Percentiles rank a stretch among this genome's conserved stretches.
Evolutionary conservation across 2,797 vertebrate genomes (phyloP).

Genomic region (Stomatorhinus walkeri): DNA sequence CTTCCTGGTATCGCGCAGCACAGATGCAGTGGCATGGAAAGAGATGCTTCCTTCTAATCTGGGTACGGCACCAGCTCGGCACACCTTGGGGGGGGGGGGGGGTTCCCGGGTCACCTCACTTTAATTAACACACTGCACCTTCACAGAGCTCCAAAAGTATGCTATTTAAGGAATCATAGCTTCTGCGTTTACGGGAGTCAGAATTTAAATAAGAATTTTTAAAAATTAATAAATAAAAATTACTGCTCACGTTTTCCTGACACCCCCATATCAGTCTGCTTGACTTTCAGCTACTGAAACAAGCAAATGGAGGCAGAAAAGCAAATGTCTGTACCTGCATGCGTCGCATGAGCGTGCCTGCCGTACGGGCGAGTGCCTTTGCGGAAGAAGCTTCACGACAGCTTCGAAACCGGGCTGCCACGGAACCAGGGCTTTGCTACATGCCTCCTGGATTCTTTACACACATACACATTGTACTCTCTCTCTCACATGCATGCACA

Average conservation of each 20-base stretch:
- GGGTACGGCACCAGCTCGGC: background rate
- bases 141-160: background rate
- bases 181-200: background rate
- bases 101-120: background rate
- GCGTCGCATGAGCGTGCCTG: background rate
- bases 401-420: background rate
- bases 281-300: background rate
- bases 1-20: background rate
- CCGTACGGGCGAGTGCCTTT: background rate
- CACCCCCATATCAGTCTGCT: background rate
- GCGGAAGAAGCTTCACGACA: background rate
- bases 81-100: background rate
- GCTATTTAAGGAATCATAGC: background rate
- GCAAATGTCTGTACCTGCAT: background rate
- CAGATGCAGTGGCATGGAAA: background rate
- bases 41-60: background rate
- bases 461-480: background rate
- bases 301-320: background rate
- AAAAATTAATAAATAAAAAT: too few species aligned
- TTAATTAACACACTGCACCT: background rate
- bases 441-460: background rate
- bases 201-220: background rate
- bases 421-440: background rate
- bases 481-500: background rate
- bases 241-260: background rate